Conservation (phyloP, 2,113 vertebrate genomes). For the Cichladusa arquata region DNA sequence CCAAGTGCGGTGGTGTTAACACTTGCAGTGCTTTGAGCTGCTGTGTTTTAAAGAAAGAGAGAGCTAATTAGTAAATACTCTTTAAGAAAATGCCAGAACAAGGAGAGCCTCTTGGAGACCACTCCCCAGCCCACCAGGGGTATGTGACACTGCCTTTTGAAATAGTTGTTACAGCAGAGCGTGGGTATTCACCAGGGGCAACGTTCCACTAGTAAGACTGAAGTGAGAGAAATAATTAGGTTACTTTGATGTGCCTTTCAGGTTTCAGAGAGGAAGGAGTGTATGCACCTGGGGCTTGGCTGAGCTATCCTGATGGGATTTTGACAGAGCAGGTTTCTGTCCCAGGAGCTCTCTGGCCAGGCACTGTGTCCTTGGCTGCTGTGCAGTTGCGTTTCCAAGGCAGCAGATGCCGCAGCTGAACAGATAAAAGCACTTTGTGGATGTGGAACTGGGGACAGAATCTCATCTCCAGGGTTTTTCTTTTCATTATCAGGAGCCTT, state of each 20-base stretch:
- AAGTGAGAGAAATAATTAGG: background rate
- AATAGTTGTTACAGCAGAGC: background rate
- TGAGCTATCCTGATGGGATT: background rate
- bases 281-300: background rate
- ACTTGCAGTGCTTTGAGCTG: background rate
- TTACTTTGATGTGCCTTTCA: background rate
- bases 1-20: background rate
- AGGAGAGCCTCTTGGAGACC: background rate
- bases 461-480: background rate
- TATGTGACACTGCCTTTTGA: background rate
- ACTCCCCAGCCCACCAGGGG: background rate
- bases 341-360: rapidly evolving
- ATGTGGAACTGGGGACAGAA: background rate
- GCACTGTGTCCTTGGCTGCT: background rate
- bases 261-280: background rate
- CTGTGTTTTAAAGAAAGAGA: background rate
- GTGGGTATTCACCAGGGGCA: background rate
- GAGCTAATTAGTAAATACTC: background rate
- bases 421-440: background rate
- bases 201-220: background rate
- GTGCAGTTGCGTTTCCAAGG: slow-evolving; percentile 11
- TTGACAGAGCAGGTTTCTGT: background rate
- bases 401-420: slow-evolving; percentile 59
- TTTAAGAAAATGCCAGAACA: background rate
- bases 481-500: background rate